phyloP scores from a whole-genome alignment of 2,888 invertebrate species.

The Coenonympha glycerion region DNA sequence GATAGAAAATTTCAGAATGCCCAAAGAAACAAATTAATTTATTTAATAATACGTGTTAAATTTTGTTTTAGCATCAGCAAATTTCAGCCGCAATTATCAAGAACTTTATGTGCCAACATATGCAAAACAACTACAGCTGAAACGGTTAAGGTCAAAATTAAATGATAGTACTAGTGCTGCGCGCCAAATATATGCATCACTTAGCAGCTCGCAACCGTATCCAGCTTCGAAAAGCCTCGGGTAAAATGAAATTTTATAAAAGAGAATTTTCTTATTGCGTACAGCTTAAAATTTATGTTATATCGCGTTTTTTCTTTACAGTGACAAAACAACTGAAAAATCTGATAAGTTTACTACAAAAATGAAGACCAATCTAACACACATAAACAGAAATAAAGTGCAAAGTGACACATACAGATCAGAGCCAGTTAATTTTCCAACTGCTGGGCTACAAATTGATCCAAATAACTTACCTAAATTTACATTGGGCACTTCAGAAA shows the following conservation, averaged over 20 bases:
- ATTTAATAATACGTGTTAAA: too few relatives aligned
- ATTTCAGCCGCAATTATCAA: slow-evolving; percentile 51
- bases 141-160: slow-evolving; percentile 73
- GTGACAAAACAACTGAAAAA: slow-evolving; percentile 31
- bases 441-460: slow-evolving; percentile 48
- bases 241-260: slow-evolving; percentile 3
- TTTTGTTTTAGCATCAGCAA: slow-evolving; percentile 42
- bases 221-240: slow-evolving; percentile 22
- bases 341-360: slow-evolving; percentile 44
- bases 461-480: slow-evolving; percentile 53
- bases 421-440: slow-evolving; percentile 44
- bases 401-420: slow-evolving; percentile 30
- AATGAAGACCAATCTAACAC: slow-evolving; percentile 46
- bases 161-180: slow-evolving; percentile 79
- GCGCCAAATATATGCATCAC: slow-evolving; percentile 76
- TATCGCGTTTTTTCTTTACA: slow-evolving; percentile 36
- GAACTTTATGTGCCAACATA: slow-evolving; percentile 79
- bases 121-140: slow-evolving; percentile 78
- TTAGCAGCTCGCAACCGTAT: slow-evolving; percentile 61
- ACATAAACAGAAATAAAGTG: slow-evolving; percentile 36
- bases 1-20: background rate
- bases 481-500: slow-evolving; percentile 33
- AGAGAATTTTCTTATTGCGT: background rate
- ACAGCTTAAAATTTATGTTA: background rate
- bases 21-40: too few relatives aligned